Evolutionary conservation across 2,888 invertebrate species (phyloP), one percentile per base, ranked within the genome.

Genomic region (Pachydiplax longipennis): DNA sequence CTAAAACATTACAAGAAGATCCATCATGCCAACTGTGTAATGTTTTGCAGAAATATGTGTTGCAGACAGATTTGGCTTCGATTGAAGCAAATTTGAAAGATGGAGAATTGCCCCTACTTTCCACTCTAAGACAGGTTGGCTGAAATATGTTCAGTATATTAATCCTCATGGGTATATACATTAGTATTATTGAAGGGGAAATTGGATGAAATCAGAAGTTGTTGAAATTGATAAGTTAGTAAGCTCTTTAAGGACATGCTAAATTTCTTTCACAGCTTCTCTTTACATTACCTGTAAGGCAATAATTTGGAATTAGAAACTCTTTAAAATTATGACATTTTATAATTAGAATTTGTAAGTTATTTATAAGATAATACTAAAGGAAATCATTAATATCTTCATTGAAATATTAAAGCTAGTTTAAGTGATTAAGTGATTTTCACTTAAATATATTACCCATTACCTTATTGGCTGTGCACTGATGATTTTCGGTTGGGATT

Each of bases 11-110:
- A 40, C 98, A 98, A 94, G 98, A 98, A 94, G 99, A 99, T 95
- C 99, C 99, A 0, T 98, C 99, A 90, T 97, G 99, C 93, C 99
- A 99, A 94, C 95, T 99, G 92, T 97, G 98, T 93, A 97, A 97
- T 35, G 98, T 98, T 92, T 95, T 99, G 93, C 96, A 98, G 93
- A 96, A 98, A 92, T 97, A 97, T 93, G 96, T 98, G 92, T 94
- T 97, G 91, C 96, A 97, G 93, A 96, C 97, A 0, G 97, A 97
- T 92, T 95, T 97, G 0, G 95, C 95, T 6, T 96, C 96, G 31
- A 96, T 99, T 92, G 98, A 98, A 94, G 96, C 96, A 2, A 98
- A 98, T 94, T 95, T 99, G 80, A 96, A 96, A 92, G 97, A 97
- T 92, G 95, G 97, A 18, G 97, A 98, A 93, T 95, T 99, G 91